A percentile compares a stretch with the other conserved stretches of the same genome.
Conservation (phyloP, 2,888 invertebrate genomes). For the Chaitophorus viminalis region DNA sequence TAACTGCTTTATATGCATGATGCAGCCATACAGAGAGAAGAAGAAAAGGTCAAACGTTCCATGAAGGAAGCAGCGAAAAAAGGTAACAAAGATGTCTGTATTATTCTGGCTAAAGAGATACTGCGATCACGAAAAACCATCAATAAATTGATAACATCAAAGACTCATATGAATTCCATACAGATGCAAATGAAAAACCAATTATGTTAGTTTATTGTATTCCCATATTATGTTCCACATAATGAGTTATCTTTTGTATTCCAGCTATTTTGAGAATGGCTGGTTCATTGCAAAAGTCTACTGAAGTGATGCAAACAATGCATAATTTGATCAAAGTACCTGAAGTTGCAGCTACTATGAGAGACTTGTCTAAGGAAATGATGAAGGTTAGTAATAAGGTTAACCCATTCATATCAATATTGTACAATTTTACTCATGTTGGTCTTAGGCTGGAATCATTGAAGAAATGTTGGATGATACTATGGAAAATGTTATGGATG, state of each 20-base stretch:
- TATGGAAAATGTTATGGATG: conserved; percentile 87
- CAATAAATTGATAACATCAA: conserved; percentile 92
- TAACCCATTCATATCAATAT: background rate
- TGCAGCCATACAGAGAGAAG: conserved; percentile 91
- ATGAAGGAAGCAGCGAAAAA: conserved; percentile 96
- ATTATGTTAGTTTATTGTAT: conserved; percentile 73
- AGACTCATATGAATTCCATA: conserved; percentile 96
- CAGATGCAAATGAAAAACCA: conserved; percentile 98
- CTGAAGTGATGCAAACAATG: conserved; percentile 99
- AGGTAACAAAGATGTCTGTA: conserved; percentile 92
- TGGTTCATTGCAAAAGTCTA: conserved; percentile 92
- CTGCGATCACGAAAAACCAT: conserved; percentile 87
- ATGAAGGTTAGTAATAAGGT: conserved; percentile 74
- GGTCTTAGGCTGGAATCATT: conserved; percentile 86
- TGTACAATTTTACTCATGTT: background rate
- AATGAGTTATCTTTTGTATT: conserved; percentile 61
- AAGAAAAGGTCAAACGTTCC: conserved; percentile 93
- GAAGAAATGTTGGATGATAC: conserved; percentile 99
- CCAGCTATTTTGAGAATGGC: conserved; percentile 92
- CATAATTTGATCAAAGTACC: conserved; percentile 89
- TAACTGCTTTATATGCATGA: background rate
- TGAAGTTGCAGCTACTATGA: conserved; percentile 95
- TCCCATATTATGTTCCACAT: background rate
- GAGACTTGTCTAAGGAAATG: conserved; percentile 98
- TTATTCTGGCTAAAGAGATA: conserved; percentile 92